A percentile compares a stretch with the other conserved stretches of the same genome.
Conservation (phyloP, 1,140 invertebrate genomes). For the Danaus melanippus region DNA sequence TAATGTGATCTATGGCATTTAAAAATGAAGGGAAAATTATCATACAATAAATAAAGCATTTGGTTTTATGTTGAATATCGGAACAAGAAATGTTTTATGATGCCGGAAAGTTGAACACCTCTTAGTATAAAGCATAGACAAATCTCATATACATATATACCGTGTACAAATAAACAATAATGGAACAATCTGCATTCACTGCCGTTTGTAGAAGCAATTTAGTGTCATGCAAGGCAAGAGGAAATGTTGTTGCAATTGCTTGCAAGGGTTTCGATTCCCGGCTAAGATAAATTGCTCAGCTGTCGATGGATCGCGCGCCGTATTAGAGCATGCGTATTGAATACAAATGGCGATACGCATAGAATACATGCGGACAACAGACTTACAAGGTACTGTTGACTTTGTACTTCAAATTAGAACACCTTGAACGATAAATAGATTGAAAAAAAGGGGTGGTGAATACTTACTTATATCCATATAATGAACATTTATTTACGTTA, state of each 20-base stretch:
- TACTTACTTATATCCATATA: too few relatives aligned
- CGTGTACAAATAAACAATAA: conserved; percentile 42
- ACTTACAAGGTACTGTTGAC: too few relatives aligned
- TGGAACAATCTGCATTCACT: conserved; percentile 57
- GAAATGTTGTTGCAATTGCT: conserved; percentile 49
- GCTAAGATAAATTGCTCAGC: conserved; percentile 51
- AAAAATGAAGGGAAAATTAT: too few relatives aligned
- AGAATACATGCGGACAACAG: too few relatives aligned
- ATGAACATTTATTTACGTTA: too few relatives aligned
- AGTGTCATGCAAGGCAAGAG: conserved; percentile 51
- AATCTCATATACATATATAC: conserved; percentile 19
- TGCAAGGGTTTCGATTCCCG: conserved; percentile 51
- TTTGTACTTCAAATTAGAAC: too few relatives aligned
- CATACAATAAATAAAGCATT: too few relatives aligned
- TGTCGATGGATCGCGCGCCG: conserved; percentile 51
- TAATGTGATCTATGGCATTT: too few relatives aligned
- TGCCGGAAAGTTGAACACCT: not conserved
- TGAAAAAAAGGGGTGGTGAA: too few relatives aligned
- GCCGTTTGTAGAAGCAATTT: conserved; percentile 60
- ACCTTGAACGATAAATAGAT: too few relatives aligned
- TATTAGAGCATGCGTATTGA: conserved; percentile 57
- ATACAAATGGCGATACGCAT: conserved; percentile 52
- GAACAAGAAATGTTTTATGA: not conserved
- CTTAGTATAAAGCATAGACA: conserved; percentile 3
- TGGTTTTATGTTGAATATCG: too few relatives aligned